Base-by-base conservation (phyloP, 2,113 vertebrate genomes). In the Pithys albifrons region DNA sequence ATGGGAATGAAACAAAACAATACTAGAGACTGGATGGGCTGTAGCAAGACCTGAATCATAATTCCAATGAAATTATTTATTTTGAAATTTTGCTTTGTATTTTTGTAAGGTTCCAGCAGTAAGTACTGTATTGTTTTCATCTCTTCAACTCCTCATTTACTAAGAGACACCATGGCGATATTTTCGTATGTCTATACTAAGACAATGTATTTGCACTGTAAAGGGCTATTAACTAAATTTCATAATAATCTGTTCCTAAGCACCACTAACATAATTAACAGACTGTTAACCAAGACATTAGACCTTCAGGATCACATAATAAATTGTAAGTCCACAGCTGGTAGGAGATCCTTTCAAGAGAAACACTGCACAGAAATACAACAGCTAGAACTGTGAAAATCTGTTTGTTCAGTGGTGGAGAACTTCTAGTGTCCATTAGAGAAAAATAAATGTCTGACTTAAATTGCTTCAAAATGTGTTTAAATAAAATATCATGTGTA, bases 241-340 rank as follows among this genome's bases (percentile, higher is more conserved):
- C 85, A 94, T 93, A 88, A 96, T 93, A 81, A 96, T 89, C 65
- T 88, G 93, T 92, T 96, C 90, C 86, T 94, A 94, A 96, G 81
- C 59, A 96, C 61, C 46, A 96, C 96, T 97, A 96, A 73, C 15
- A 10, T 97, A 97, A 97, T 95, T 96, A 97, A 95, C 73, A 94
- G 43, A 37, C 87, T 93, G 91, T 95, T 96, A 95, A 77, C 67
- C 39, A 95, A 97, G 65, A 49, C 79, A 88, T 95, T 92, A 94
- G 71, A 85, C 35, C 57, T 95, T 94, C 77, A 88, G 43, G 43
- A 76, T 82, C 39, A 69, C 57, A 72, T 59, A 92, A 93, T 75
- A 95, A 91, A 95, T 91, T 88, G 17, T 58, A 82, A 95, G 49
- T 48, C 94, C 78, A 89, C 90, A 91, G 82, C 75, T 81, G 78